phyloP scores from a whole-genome alignment of 2,797 vertebrate genomes.

The Lerista edwardsae region DNA sequence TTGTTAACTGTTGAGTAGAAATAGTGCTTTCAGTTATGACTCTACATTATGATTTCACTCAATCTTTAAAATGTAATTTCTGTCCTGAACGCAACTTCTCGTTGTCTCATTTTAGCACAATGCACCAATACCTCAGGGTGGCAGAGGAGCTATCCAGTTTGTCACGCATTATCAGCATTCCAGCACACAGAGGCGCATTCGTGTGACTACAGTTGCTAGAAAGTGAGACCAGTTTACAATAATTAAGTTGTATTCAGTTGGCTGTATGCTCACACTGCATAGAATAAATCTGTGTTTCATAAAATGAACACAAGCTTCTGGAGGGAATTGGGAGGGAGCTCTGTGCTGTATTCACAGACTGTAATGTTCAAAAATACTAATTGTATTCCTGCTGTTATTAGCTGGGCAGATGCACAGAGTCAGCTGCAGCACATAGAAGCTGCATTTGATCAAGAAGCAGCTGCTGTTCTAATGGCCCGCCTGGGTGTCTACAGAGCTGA shows the following conservation, averaged over 20 bases:
- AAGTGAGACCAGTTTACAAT: slow-evolving; percentile 83
- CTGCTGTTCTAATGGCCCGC: slow-evolving; percentile 94
- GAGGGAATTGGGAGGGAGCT: neutral
- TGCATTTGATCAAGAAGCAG: slow-evolving; percentile 95
- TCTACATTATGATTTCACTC: neutral
- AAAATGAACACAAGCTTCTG: neutral
- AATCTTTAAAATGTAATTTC: neutral
- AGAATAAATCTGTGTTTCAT: neutral
- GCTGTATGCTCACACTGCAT: neutral
- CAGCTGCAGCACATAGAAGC: slow-evolving; percentile 96
- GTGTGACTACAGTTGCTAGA: slow-evolving; percentile 93
- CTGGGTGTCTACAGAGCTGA: slow-evolving; percentile 94
- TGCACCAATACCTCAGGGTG: slow-evolving; percentile 91
- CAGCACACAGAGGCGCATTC: slow-evolving; percentile 89
- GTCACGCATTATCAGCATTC: slow-evolving; percentile 97
- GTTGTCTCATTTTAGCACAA: slow-evolving; percentile 84
- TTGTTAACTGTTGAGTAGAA: neutral
- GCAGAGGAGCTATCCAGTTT: slow-evolving; percentile 93
- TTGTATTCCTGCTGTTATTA: slow-evolving; percentile 57
- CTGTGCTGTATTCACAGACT: neutral
- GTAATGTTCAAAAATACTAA: neutral
- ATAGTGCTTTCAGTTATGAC: neutral
- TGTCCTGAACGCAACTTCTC: neutral
- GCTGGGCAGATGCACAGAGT: slow-evolving; percentile 96
- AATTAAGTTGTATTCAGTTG: neutral